Percentiles rank a stretch among this genome's conserved stretches.
Evolutionary conservation across 2,113 vertebrate species (phyloP).

Genomic region (Gymnocephalus cernua): DNA sequence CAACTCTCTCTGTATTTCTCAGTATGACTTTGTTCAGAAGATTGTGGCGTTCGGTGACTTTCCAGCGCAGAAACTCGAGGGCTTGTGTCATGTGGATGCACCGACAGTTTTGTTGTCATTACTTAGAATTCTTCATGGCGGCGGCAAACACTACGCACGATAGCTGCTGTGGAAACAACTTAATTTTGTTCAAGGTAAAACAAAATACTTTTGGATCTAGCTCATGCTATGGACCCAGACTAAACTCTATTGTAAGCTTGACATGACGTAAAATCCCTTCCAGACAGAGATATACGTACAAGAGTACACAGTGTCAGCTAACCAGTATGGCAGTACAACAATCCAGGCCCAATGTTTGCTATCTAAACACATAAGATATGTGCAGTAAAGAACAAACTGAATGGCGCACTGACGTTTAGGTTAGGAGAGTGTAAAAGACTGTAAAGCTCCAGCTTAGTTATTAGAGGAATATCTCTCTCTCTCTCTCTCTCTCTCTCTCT

Average conservation of each 20-base stretch:
- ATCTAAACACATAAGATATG: constrained; percentile 15
- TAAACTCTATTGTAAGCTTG: neutral
- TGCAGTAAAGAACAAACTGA: neutral
- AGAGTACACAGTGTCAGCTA: neutral
- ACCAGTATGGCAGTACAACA: neutral
- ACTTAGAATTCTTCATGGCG: no score
- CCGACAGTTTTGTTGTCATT: no score
- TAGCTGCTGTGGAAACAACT: neutral
- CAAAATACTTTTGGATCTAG: neutral
- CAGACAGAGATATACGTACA: neutral
- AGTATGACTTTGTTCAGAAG: no score
- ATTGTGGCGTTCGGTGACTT: no score
- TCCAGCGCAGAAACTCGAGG: no score
- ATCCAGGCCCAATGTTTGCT: constrained; percentile 8
- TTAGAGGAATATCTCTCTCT: no score
- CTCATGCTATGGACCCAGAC: neutral
- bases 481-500: constrained; percentile 1
- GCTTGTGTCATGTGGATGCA: no score
- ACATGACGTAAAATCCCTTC: no score
- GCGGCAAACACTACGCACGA: no score
- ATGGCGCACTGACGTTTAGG: neutral
- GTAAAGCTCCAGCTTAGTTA: no score
- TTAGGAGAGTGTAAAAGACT: constrained; percentile 12
- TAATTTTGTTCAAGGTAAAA: neutral
- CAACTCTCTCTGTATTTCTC: no score